Conservation (phyloP, 2,888 invertebrate genomes). For the Trissolcus japonicus region DNA sequence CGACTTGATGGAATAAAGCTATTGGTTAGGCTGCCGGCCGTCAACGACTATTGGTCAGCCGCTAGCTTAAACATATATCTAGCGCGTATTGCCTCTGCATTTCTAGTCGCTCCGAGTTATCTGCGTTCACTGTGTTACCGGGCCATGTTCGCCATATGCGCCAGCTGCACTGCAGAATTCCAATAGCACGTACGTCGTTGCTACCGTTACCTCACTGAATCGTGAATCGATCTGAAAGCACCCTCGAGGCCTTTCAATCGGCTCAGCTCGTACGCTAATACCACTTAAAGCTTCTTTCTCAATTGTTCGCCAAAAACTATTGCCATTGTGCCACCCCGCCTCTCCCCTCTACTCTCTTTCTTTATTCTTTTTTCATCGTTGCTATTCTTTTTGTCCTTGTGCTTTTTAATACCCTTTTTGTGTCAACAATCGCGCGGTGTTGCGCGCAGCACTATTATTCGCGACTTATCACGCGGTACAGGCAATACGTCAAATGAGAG, state of each 20-base stretch:
- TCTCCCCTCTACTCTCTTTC: not conserved
- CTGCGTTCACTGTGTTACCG: slow-evolving; percentile 72
- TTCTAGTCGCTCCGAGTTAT: slow-evolving; percentile 74
- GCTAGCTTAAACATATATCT: slow-evolving; percentile 63
- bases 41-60: slow-evolving; percentile 67
- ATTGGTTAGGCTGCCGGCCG: slow-evolving; percentile 56
- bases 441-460: slow-evolving; percentile 16
- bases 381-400: not conserved
- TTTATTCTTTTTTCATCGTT: slow-evolving; percentile 10
- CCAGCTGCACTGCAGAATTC: slow-evolving; percentile 72
- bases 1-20: slow-evolving; percentile 41
- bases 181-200: slow-evolving; percentile 67
- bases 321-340: slow-evolving; percentile 20
- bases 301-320: slow-evolving; percentile 42
- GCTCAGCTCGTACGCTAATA: slow-evolving; percentile 50
- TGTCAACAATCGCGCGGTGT: slow-evolving; percentile 17
- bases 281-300: slow-evolving; percentile 43
- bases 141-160: slow-evolving; percentile 60
- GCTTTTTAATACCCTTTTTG: slow-evolving; percentile 20
- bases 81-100: slow-evolving; percentile 61
- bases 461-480: slow-evolving; percentile 33
- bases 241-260: slow-evolving; percentile 50
- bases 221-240: slow-evolving; percentile 58
- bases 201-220: slow-evolving; percentile 61
- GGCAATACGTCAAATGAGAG: slow-evolving; percentile 27